A percentile compares a stretch with the other conserved stretches of the same genome.
Conservation (phyloP, 2,113 vertebrate species). For the Corvus cornix region DNA sequence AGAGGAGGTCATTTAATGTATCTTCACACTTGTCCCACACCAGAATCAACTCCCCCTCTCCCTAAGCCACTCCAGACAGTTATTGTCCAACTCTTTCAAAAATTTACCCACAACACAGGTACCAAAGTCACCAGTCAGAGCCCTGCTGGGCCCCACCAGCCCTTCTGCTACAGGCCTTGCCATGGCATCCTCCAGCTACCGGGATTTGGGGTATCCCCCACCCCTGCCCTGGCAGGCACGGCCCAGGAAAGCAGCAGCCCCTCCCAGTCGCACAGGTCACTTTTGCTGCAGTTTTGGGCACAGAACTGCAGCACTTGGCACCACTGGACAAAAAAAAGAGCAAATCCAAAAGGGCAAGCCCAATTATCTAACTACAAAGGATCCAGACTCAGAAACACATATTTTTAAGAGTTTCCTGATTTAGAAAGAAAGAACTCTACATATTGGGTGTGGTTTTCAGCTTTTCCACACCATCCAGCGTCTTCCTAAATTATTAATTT, state of each 20-base stretch:
- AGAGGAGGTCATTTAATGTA: background rate
- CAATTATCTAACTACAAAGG: background rate
- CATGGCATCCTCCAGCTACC: background rate
- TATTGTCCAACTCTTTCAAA: background rate
- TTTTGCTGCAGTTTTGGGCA: background rate
- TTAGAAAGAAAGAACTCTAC: background rate
- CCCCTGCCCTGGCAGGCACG: background rate
- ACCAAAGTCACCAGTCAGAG: background rate
- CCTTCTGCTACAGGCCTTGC: background rate
- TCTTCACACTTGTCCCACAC: background rate
- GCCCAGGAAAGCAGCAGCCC: background rate
- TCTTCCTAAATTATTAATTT: background rate
- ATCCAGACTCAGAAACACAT: background rate
- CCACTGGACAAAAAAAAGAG: background rate
- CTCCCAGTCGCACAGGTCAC: fast-evolving
- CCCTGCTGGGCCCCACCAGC: background rate
- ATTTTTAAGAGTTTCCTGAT: background rate
- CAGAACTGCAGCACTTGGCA: background rate
- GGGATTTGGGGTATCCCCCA: background rate
- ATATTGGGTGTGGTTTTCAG: background rate
- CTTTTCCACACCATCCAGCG: background rate
- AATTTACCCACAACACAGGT: background rate
- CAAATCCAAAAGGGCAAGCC: background rate
- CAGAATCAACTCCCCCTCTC: background rate
- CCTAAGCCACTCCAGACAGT: background rate